Conservation (phyloP, 2,797 vertebrate genomes). For the Hemitrygon akajei region DNA sequence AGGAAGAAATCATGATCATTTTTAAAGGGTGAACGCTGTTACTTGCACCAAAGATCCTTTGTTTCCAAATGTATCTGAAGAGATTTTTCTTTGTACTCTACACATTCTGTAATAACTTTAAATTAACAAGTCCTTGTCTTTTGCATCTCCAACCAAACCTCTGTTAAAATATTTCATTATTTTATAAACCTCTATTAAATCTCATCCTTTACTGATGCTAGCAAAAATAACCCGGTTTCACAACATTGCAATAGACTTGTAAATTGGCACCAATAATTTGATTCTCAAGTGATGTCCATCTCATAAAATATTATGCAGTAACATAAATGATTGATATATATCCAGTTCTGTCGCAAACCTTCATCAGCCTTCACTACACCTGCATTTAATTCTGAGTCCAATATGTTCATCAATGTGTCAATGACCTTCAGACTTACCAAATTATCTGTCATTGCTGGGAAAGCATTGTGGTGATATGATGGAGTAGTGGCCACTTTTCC, state of each 20-base stretch:
- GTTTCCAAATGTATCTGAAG: background rate
- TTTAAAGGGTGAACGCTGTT: background rate
- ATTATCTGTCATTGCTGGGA: background rate
- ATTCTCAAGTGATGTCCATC: background rate
- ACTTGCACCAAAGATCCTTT: background rate
- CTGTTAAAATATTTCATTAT: background rate
- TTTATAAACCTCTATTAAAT: background rate
- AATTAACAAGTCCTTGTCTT: background rate
- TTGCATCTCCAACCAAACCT: background rate
- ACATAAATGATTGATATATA: background rate
- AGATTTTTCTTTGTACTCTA: background rate
- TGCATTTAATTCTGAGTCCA: background rate
- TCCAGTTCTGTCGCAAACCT: background rate
- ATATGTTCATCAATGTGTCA: background rate
- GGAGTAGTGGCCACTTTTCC: background rate
- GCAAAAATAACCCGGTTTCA: background rate
- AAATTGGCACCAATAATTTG: background rate
- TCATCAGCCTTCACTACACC: background rate
- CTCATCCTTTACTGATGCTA: background rate
- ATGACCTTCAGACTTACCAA: background rate
- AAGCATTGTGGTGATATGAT: background rate
- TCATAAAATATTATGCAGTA: background rate
- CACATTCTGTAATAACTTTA: background rate
- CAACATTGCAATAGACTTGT: background rate
- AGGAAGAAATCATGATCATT: no score